Conservation (phyloP, 2,888 invertebrate species). For the Hedychridium roseum region DNA sequence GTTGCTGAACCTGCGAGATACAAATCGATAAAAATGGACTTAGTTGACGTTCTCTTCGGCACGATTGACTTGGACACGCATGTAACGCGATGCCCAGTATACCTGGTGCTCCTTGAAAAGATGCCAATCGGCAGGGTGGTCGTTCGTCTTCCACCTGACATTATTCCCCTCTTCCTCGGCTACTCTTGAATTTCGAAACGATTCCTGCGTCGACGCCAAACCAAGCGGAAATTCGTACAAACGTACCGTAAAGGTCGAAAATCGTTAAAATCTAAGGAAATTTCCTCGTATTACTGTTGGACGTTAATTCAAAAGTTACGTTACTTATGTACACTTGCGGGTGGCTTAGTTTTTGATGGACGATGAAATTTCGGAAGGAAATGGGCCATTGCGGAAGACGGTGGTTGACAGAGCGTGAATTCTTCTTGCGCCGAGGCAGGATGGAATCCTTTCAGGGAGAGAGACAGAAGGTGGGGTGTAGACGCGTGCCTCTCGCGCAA, state of each 20-base stretch:
- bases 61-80: conserved; percentile 36
- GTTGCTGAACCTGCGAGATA: conserved; percentile 13
- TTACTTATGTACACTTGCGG: too few relatives aligned
- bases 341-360: too few relatives aligned
- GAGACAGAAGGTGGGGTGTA: conserved; percentile 2
- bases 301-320: too few relatives aligned
- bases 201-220: conserved; percentile 12
- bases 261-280: too few relatives aligned
- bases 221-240: too few relatives aligned
- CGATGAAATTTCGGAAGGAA: too few relatives aligned
- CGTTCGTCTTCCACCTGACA: conserved; percentile 59
- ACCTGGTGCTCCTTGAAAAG: conserved; percentile 36
- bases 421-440: background rate
- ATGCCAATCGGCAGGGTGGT: conserved; percentile 52
- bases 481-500: conserved; percentile 18
- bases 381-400: conserved; percentile 12
- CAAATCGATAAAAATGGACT: conserved; percentile 6
- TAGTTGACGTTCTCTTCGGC: background rate
- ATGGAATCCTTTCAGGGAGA: conserved; percentile 1
- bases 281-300: too few relatives aligned
- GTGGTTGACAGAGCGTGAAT: background rate
- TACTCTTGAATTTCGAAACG: conserved; percentile 31
- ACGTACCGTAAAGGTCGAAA: too few relatives aligned
- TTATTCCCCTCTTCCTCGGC: conserved; percentile 29
- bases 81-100: conserved; percentile 51